These are phyloP conservation scores for Otocyon megalotis DNA, from an alignment of 2,113 vertebrate species.

Conservation along the genomic window DNA sequence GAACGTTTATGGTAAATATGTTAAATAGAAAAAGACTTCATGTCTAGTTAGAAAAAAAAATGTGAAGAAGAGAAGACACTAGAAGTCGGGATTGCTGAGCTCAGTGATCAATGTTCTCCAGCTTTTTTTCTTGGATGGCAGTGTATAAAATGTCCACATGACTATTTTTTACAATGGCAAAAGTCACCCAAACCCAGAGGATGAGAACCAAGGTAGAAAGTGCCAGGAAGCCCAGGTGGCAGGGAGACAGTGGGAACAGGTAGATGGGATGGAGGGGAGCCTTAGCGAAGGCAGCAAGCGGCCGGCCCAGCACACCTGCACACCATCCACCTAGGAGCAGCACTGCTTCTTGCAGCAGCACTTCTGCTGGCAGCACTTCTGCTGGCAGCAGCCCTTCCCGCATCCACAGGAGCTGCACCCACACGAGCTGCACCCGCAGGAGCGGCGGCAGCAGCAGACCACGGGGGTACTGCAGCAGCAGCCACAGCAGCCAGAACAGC, in stretches of 20 bases:
- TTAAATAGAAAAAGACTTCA: neutral
- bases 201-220: neutral
- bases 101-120: neutral
- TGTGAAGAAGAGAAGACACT: neutral
- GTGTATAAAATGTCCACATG: neutral
- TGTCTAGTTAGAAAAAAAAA: neutral
- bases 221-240: neutral
- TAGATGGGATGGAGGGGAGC: neutral
- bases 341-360: neutral
- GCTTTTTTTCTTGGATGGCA: neutral
- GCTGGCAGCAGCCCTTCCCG: neutral
- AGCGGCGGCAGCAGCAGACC: neutral
- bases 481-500: neutral
- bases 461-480: neutral
- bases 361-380: neutral
- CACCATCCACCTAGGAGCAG: fast-evolving
- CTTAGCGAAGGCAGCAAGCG: fast-evolving
- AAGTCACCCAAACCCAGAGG: neutral
- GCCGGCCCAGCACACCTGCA: too few relatives aligned
- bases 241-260: neutral
- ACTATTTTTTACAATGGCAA: neutral
- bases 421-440: neutral
- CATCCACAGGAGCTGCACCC: neutral
- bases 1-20: neutral
- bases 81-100: neutral